Evolutionary conservation across 2,797 vertebrate genomes (phyloP).

Genomic region (Smutsia gigantea): DNA sequence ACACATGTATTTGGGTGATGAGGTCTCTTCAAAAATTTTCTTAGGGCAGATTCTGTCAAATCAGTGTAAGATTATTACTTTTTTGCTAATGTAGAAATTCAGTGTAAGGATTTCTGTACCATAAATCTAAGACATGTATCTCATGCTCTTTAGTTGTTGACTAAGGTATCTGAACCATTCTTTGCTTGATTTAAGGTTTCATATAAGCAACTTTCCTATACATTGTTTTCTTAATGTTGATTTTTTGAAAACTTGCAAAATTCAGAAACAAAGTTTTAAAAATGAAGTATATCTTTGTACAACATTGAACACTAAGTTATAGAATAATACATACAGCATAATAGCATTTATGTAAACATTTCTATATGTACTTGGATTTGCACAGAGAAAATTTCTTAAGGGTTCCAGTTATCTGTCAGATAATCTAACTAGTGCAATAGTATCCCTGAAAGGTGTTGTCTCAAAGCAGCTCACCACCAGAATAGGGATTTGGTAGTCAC

Average conservation of each 20-base stretch:
- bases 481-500: background rate
- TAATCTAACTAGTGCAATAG: background rate
- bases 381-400: background rate
- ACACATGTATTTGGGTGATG: background rate
- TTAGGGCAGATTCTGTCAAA: background rate
- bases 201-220: background rate
- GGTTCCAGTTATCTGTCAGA: background rate
- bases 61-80: background rate
- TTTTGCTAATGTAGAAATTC: constrained; percentile 42
- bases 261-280: background rate
- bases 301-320: background rate
- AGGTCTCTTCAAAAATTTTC: background rate
- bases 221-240: background rate
- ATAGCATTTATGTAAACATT: background rate
- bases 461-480: background rate
- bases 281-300: background rate
- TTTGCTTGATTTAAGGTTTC: constrained; percentile 15
- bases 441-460: background rate
- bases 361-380: background rate
- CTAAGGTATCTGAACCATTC: background rate
- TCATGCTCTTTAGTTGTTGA: background rate
- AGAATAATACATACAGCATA: background rate
- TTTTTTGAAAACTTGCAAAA: background rate
- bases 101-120: background rate
- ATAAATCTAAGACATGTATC: background rate